phyloP scores from a whole-genome alignment of 2,888 invertebrate species.

The Hirtodrosophila histrioides region DNA sequence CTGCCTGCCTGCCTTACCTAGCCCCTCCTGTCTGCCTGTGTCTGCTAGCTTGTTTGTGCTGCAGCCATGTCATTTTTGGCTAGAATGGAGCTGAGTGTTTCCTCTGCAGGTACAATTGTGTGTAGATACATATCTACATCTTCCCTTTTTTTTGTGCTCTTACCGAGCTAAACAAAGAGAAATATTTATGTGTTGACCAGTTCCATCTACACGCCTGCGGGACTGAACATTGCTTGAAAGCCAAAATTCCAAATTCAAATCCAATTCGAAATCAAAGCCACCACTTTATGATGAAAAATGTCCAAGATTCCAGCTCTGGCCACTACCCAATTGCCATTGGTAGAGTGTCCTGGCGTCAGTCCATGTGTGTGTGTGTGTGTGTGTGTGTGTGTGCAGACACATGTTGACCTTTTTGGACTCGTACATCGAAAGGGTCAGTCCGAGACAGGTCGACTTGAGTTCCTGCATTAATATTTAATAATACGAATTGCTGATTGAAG shows the following conservation, averaged over 20 bases:
- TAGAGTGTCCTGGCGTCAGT: conserved; percentile 16
- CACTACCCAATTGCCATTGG: conserved; percentile 41
- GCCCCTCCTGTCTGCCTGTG: background rate
- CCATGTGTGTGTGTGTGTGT: conserved; percentile 6
- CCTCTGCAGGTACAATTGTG: conserved; percentile 10
- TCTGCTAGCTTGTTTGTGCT: conserved; percentile 39
- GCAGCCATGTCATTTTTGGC: conserved; percentile 16
- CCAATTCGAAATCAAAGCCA: conserved; percentile 76
- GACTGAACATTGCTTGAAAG: conserved; percentile 53
- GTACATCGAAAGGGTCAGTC: conserved; percentile 67
- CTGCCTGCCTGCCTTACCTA: conserved; percentile 4
- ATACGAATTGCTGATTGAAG: conserved; percentile 81
- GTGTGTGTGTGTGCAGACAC: conserved; percentile 27
- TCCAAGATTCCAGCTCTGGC: conserved; percentile 67
- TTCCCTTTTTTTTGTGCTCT: conserved; percentile 45
- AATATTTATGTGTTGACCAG: conserved; percentile 74
- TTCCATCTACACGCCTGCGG: conserved; percentile 47
- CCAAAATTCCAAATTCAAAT: conserved; percentile 77
- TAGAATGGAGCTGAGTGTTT: conserved; percentile 11
- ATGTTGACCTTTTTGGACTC: conserved; percentile 61
- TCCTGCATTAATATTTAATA: conserved; percentile 82
- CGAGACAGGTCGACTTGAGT: conserved; percentile 70
- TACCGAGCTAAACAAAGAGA: conserved; percentile 67
- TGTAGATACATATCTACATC: conserved; percentile 12
- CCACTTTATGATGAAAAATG: conserved; percentile 77